Evolutionary conservation across 2,113 vertebrate species (phyloP).

Genomic region (Cyanoramphus novaezelandiae): DNA sequence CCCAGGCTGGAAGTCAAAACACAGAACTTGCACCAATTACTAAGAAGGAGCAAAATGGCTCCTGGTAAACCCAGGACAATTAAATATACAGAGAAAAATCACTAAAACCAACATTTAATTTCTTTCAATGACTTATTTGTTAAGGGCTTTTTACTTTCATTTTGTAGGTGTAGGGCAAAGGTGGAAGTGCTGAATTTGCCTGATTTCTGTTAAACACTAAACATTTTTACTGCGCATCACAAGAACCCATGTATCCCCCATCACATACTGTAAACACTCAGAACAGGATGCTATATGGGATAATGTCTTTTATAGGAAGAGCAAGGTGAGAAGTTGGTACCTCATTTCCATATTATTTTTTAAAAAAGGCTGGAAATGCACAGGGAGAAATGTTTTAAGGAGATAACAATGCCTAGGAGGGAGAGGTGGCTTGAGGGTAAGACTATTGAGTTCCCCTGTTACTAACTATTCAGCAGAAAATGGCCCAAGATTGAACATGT

Average conservation of each 20-base stretch:
- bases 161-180: background rate
- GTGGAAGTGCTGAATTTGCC: background rate
- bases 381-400: background rate
- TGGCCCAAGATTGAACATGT: background rate
- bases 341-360: background rate
- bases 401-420: background rate
- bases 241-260: background rate
- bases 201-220: background rate
- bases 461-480: background rate
- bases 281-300: background rate
- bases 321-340: slow-evolving; percentile 39
- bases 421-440: background rate
- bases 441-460: background rate
- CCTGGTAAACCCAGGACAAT: too few species aligned
- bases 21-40: too few species aligned
- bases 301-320: slow-evolving; percentile 31
- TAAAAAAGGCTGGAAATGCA: background rate
- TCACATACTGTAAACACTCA: background rate
- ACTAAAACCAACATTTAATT: background rate
- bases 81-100: background rate
- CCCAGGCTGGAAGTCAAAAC: too few species aligned
- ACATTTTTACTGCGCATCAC: background rate
- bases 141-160: background rate
- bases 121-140: background rate
- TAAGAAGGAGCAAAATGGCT: too few species aligned